phyloP scores from a whole-genome alignment of 2,888 invertebrate genomes.

The Ophion slaviceki region DNA sequence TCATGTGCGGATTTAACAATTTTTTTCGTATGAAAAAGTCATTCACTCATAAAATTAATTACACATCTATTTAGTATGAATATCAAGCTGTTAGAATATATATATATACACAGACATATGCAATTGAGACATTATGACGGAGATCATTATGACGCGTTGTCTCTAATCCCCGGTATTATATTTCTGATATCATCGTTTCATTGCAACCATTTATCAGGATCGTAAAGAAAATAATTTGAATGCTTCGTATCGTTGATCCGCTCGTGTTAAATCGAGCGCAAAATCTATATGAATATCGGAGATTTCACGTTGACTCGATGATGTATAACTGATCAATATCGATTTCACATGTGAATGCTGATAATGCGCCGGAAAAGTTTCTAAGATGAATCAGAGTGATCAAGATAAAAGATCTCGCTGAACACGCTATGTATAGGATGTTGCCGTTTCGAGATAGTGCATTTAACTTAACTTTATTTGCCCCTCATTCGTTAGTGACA shows the following conservation, averaged over 20 bases:
- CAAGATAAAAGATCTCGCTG: too few species aligned
- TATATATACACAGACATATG: too few species aligned
- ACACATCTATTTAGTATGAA: too few species aligned
- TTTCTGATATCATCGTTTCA: conserved; percentile 1
- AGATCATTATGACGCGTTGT: neutral
- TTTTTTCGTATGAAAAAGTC: too few species aligned
- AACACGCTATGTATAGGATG: too few species aligned
- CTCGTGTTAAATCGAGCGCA: neutral
- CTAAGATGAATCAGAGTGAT: neutral
- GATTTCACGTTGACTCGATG: neutral
- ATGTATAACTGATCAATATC: conserved; percentile 10
- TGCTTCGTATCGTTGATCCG: neutral
- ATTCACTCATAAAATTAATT: too few species aligned
- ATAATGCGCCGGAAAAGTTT: too few species aligned
- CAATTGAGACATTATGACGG: neutral
- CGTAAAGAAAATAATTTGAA: neutral
- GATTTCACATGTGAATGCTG: neutral
- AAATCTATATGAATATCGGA: conserved; percentile 2
- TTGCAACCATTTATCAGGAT: conserved; percentile 21
- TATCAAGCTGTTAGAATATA: too few species aligned
- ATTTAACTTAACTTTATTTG: too few species aligned
- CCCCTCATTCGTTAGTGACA: too few species aligned
- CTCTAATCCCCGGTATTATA: neutral
- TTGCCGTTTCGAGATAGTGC: too few species aligned
- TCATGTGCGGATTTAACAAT: too few species aligned